phyloP scores from a whole-genome alignment of 1,140 invertebrate species.

The Calosoma granatense region DNA sequence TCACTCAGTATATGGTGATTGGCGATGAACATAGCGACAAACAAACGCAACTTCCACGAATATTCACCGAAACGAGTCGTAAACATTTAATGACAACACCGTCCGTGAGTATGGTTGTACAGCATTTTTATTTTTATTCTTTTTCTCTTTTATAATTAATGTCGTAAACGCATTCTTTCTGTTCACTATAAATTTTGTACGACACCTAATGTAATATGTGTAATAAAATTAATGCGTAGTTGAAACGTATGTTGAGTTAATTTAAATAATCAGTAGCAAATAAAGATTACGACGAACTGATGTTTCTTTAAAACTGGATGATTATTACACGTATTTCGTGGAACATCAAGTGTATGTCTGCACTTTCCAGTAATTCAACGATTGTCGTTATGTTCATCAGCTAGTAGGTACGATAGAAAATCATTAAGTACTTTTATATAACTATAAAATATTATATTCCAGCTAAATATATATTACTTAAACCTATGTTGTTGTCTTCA shows the following conservation, averaged over 20 bases:
- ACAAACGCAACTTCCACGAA: background rate
- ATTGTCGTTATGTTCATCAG: no score
- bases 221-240: background rate
- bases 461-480: no score
- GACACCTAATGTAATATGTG: background rate
- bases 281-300: no score
- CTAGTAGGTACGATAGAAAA: no score
- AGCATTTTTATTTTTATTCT: background rate
- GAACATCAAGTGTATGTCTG: no score
- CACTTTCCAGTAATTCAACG: no score
- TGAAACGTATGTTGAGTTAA: background rate
- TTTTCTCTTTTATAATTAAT: background rate
- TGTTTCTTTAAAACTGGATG: no score
- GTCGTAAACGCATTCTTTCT: background rate
- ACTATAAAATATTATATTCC: no score
- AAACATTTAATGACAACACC: background rate
- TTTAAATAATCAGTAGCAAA: background rate
- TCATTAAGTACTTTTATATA: no score
- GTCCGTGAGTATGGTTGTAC: background rate
- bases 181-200: background rate
- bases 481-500: no score
- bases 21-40: background rate
- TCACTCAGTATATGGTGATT: no score
- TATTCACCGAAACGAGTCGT: background rate
- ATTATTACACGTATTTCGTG: no score